Evolutionary conservation across 2,888 invertebrate genomes (phyloP).

Genomic region (Pseudococcus longispinus): DNA sequence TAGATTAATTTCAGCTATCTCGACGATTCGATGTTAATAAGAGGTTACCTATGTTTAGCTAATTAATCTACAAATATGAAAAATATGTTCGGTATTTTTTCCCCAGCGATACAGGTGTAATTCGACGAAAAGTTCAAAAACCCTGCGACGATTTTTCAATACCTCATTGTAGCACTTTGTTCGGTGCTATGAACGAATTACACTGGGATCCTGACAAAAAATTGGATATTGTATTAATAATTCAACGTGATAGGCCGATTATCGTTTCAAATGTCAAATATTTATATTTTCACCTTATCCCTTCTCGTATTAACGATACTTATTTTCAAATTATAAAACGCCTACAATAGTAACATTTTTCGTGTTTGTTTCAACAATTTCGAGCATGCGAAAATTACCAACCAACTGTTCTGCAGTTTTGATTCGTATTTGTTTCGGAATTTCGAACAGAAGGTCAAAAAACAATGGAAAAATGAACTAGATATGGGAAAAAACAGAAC

Average conservation of each 20-base stretch:
- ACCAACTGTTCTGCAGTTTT: background rate
- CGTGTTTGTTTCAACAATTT: background rate
- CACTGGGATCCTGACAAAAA: background rate
- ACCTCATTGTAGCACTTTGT: background rate
- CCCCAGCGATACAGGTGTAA: background rate
- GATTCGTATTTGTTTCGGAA: no score
- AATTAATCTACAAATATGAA: background rate
- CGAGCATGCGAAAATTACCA: background rate
- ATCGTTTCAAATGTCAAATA: conserved; percentile 26
- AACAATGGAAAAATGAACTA: no score
- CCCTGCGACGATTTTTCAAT: background rate
- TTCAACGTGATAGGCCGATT: conserved; percentile 1
- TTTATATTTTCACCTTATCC: background rate
- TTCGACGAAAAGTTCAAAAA: background rate
- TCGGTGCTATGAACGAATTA: background rate
- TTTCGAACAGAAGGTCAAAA: no score
- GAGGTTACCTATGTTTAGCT: background rate
- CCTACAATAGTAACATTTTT: background rate
- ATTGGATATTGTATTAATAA: conserved; percentile 15
- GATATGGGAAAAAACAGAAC: no score
- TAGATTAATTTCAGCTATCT: background rate
- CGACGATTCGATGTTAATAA: background rate
- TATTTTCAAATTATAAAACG: background rate
- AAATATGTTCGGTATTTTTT: background rate
- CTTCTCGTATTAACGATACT: background rate